Percentiles rank a stretch among this genome's conserved stretches.
phyloP scores from a whole-genome alignment of 2,113 vertebrate species.

The Seriola dumerili region DNA sequence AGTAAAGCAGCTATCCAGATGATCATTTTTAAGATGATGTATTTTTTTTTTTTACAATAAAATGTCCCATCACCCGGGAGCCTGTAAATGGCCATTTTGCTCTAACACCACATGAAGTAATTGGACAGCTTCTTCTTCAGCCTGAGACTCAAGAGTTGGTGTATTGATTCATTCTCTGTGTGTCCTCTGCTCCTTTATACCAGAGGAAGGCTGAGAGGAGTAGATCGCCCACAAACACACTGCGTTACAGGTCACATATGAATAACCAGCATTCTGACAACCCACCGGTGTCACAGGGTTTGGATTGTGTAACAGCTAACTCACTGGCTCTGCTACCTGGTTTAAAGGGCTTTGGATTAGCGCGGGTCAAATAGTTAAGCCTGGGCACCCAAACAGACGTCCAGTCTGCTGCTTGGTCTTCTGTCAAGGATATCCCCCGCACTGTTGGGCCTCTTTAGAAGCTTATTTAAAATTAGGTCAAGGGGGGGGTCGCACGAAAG shows the following conservation, averaged over 20 bases:
- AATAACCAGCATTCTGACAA: conserved; percentile 8
- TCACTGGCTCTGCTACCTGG: neutral
- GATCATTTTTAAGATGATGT: neutral
- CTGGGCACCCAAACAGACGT: conserved; percentile 41
- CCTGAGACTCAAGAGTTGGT: neutral
- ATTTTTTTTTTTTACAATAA: too few relatives aligned
- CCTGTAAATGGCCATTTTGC: too few relatives aligned
- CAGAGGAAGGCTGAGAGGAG: neutral
- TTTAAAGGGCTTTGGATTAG: conserved; percentile 48
- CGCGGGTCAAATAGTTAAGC: neutral
- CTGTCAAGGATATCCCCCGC: neutral
- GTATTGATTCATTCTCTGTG: neutral
- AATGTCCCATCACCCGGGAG: neutral
- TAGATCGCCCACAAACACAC: neutral
- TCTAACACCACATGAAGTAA: neutral
- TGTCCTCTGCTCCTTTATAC: neutral
- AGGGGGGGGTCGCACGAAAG: neutral
- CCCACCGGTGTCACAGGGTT: conserved; percentile 3
- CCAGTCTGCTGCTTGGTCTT: conserved; percentile 8
- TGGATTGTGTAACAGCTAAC: conserved; percentile 36
- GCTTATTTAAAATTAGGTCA: conserved; percentile 23
- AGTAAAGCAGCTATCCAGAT: too few relatives aligned
- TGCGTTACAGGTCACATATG: neutral
- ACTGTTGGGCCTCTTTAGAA: neutral
- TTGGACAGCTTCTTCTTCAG: neutral